Evolutionary conservation across 2,888 invertebrate genomes (phyloP).

Genomic region (Suillia variegata): DNA sequence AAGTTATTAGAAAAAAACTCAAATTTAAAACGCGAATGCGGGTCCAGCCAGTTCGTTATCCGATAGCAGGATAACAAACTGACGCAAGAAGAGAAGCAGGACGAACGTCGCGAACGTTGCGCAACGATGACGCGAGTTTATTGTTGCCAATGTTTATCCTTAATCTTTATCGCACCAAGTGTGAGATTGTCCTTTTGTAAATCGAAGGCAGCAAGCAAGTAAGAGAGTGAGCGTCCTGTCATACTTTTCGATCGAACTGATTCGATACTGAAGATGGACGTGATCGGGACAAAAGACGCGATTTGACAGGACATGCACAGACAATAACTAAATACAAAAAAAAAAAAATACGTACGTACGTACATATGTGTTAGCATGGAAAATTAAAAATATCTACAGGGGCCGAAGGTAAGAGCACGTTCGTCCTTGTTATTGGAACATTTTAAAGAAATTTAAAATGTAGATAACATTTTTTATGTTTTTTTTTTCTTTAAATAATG

Average conservation of each 20-base stretch:
- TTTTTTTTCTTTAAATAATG: background rate
- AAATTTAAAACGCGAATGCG: constrained; percentile 47
- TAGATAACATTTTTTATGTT: background rate
- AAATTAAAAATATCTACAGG: too few relatives aligned
- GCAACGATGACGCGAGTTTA: background rate
- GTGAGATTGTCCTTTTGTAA: constrained; percentile 2
- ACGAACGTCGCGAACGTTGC: background rate
- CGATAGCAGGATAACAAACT: constrained; percentile 45
- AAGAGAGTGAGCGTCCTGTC: background rate
- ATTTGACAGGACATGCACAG: background rate
- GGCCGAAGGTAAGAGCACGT: too few relatives aligned
- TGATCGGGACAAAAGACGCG: constrained; percentile 35
- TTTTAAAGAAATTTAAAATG: background rate
- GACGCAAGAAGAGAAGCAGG: background rate
- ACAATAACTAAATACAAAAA: background rate
- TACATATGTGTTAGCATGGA: background rate
- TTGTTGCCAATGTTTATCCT: background rate
- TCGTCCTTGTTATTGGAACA: background rate
- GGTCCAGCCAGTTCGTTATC: constrained; percentile 48
- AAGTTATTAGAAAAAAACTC: constrained; percentile 11
- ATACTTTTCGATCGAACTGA: constrained; percentile 33
- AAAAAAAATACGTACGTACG: background rate
- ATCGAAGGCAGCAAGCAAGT: background rate
- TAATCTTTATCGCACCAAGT: background rate
- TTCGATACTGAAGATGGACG: constrained; percentile 37